These are phyloP conservation scores for Pelecanoides urinatrix DNA, from an alignment of 2,113 vertebrate species.

Conservation along the genomic window DNA sequence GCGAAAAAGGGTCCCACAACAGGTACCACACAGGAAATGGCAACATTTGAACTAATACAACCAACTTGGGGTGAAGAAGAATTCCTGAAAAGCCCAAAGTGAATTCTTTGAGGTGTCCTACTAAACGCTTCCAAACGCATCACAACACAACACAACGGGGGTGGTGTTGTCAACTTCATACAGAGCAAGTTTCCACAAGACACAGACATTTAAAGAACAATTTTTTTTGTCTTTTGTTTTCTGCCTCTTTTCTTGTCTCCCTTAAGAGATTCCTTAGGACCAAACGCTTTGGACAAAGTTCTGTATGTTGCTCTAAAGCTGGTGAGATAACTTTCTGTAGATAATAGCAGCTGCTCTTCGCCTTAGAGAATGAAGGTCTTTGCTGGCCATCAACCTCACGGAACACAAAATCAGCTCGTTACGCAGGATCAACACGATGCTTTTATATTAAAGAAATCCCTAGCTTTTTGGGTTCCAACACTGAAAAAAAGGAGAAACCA, in stretches of 20 bases:
- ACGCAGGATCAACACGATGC: neutral
- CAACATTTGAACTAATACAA: neutral
- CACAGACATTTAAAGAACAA: neutral
- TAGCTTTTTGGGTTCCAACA: neutral
- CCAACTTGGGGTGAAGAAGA: neutral
- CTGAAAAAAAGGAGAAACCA: neutral
- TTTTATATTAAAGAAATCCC: neutral
- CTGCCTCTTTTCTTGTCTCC: neutral
- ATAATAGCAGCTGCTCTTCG: neutral
- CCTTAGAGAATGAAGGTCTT: neutral
- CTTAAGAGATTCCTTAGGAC: neutral
- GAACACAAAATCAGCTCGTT: neutral
- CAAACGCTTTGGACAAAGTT: neutral
- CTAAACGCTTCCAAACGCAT: neutral
- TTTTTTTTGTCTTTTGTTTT: neutral
- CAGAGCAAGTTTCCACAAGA: neutral
- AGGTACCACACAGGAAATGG: neutral
- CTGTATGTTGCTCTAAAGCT: neutral
- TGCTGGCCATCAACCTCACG: neutral
- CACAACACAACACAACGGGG: neutral
- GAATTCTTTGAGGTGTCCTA: neutral
- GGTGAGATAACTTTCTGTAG: neutral
- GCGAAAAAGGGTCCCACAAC: neutral
- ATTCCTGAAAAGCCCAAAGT: neutral
- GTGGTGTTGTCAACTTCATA: neutral